Conservation (phyloP, 2,888 invertebrate species). For the Pseudanteris insignis region DNA sequence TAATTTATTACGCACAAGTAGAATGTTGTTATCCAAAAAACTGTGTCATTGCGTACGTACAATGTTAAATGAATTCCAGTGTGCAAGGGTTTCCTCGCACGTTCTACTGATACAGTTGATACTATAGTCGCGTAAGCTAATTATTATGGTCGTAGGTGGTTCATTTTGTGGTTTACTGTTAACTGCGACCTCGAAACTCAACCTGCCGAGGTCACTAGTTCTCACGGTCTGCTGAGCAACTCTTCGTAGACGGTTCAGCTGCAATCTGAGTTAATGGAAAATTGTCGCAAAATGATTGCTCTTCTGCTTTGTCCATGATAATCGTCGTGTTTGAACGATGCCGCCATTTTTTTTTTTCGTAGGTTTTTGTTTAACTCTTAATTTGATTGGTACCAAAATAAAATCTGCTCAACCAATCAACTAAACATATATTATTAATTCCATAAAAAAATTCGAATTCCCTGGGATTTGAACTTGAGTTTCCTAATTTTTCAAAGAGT, state of each 20-base stretch:
- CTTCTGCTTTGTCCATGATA: too few species aligned
- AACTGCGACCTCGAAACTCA: conserved; percentile 55
- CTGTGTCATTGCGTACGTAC: conserved; percentile 19
- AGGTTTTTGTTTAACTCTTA: too few species aligned
- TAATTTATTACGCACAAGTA: too few species aligned
- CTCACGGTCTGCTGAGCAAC: conserved; percentile 55
- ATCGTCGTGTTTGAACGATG: not conserved
- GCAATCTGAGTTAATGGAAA: too few species aligned
- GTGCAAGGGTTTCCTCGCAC: conserved; percentile 39
- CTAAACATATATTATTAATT: too few species aligned
- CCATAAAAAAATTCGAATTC: too few species aligned
- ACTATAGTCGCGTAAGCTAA: conserved; percentile 36
- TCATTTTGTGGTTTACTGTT: conserved; percentile 51
- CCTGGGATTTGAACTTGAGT: too few species aligned
- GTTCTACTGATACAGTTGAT: conserved; percentile 46
- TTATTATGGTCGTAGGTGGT: conserved; percentile 47
- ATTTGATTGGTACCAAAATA: too few species aligned
- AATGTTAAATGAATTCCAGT: conserved; percentile 36
- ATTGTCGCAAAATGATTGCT: too few species aligned
- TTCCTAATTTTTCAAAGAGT: too few species aligned
- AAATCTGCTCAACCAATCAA: too few species aligned
- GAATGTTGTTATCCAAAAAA: too few species aligned
- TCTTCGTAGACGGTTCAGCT: conserved; percentile 42
- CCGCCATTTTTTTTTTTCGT: not conserved
- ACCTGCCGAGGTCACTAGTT: conserved; percentile 55